Percentiles rank a stretch among this genome's conserved stretches.
These are phyloP conservation scores for Andrena hattorfiana DNA, from an alignment of 2,888 invertebrate species.

Conservation along the genomic window DNA sequence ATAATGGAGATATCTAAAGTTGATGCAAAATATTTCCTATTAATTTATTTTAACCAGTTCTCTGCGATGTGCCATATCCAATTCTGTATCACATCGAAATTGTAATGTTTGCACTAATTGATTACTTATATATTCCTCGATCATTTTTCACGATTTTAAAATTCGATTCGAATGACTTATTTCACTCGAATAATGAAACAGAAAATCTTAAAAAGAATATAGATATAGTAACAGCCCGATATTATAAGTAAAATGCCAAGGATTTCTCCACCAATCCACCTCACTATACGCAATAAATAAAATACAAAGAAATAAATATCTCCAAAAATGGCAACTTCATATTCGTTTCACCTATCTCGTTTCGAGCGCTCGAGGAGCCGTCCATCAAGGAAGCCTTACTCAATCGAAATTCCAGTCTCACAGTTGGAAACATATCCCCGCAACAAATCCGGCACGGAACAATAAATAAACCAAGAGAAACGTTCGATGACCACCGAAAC, in stretches of 20 bases:
- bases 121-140: too few species aligned
- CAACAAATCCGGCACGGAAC: not conserved
- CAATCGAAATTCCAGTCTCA: not conserved
- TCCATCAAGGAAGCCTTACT: not conserved
- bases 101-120: too few species aligned
- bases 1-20: too few species aligned
- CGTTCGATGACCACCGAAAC: slow-evolving; percentile 5
- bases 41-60: too few species aligned
- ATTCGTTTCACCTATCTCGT: not conserved
- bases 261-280: not conserved
- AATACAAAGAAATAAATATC: not conserved
- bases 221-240: not conserved
- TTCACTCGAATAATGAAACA: too few species aligned
- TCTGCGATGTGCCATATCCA: too few species aligned
- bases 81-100: too few species aligned
- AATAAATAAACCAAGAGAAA: slow-evolving; percentile 9
- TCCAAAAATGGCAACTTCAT: not conserved
- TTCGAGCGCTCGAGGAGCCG: not conserved
- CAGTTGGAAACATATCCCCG: not conserved
- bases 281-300: not conserved
- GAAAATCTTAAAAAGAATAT: not conserved
- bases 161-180: not conserved
- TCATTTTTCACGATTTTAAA: not conserved
- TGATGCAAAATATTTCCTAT: too few species aligned
- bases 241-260: too few species aligned